phyloP scores from a whole-genome alignment of 1,140 invertebrate genomes.

The Rhyacophila brunnea region DNA sequence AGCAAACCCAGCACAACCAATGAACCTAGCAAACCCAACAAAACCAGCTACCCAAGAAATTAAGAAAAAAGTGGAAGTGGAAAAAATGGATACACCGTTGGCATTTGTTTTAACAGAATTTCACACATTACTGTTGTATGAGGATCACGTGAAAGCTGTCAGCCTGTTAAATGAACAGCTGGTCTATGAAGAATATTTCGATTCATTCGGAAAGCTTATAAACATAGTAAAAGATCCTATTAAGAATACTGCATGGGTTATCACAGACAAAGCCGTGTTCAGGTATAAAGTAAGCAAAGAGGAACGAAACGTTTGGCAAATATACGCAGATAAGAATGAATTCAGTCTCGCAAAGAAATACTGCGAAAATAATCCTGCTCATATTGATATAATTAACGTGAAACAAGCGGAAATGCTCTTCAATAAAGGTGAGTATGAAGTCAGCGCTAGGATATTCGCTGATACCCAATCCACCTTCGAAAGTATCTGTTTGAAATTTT shows the following conservation, averaged over 20 bases:
- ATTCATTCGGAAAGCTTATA: slow-evolving; percentile 78
- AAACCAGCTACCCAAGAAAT: too few relatives aligned
- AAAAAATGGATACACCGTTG: slow-evolving; percentile 58
- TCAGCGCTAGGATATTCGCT: slow-evolving; percentile 85
- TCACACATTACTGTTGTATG: slow-evolving; percentile 83
- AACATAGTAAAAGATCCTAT: slow-evolving; percentile 80
- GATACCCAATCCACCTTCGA: slow-evolving; percentile 91
- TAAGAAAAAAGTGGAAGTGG: too few relatives aligned
- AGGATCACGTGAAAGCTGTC: slow-evolving; percentile 79
- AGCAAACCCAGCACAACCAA: too few relatives aligned
- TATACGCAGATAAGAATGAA: slow-evolving; percentile 83
- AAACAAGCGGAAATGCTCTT: slow-evolving; percentile 90
- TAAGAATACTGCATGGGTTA: slow-evolving; percentile 83
- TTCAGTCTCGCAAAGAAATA: slow-evolving; percentile 86
- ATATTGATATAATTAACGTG: slow-evolving; percentile 80
- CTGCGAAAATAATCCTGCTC: slow-evolving; percentile 72
- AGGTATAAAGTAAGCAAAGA: slow-evolving; percentile 84
- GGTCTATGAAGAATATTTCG: slow-evolving; percentile 83
- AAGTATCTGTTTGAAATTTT: slow-evolving; percentile 90
- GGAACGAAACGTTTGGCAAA: slow-evolving; percentile 85
- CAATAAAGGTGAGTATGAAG: slow-evolving; percentile 73
- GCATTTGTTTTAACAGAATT: slow-evolving; percentile 87
- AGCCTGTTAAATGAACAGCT: slow-evolving; percentile 84
- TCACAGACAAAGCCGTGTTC: slow-evolving; percentile 80
- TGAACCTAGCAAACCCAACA: too few relatives aligned